Conservation (phyloP, 2,113 vertebrate genomes). For the Misgurnus mizolepis region DNA sequence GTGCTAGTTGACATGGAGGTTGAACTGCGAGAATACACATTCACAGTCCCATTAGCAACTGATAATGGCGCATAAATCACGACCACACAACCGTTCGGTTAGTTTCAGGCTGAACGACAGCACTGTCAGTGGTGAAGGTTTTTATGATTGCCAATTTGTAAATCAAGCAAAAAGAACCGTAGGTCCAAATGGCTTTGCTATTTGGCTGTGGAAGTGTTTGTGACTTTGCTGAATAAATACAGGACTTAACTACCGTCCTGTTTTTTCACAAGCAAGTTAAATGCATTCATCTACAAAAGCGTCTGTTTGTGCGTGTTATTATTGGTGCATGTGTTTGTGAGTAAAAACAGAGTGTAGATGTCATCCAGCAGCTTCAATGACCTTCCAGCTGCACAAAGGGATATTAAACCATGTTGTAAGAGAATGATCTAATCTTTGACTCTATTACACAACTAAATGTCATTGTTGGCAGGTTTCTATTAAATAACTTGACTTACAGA, state of each 20-base stretch:
- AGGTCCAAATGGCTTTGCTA: conserved; percentile 4
- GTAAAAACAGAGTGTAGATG: not conserved
- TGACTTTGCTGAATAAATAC: conserved; percentile 9
- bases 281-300: not conserved
- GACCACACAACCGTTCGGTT: conserved; percentile 29
- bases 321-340: not conserved
- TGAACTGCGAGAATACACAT: conserved; percentile 42
- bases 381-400: conserved; percentile 38
- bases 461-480: conserved; percentile 20
- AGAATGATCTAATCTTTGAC: conserved; percentile 38
- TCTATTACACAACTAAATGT: conserved; percentile 2
- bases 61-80: conserved; percentile 50
- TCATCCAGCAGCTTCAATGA: conserved; percentile 38
- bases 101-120: not conserved
- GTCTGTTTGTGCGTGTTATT: not conserved
- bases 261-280: conserved; percentile 1
- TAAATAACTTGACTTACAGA: not conserved
- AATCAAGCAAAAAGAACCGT: not conserved
- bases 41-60: conserved; percentile 48
- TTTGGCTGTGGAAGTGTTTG: conserved; percentile 22
- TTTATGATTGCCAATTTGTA: not conserved
- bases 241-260: not conserved
- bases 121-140: conserved; percentile 4
- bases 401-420: conserved; percentile 27
- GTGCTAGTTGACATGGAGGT: conserved; percentile 44